phyloP scores from a whole-genome alignment of 2,113 vertebrate genomes.

The Ceyx melanurus region DNA sequence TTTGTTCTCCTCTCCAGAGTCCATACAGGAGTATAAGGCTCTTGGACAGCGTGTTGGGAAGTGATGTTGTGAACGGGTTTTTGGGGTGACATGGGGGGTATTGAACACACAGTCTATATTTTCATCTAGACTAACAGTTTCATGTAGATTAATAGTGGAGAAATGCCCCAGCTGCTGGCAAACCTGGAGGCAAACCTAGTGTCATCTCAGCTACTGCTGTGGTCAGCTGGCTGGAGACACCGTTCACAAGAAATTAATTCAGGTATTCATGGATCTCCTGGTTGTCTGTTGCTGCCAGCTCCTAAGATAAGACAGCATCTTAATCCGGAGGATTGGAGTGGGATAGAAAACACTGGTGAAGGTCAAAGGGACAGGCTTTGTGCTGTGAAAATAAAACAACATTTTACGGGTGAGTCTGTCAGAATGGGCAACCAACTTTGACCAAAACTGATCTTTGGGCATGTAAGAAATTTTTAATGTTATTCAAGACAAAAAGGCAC shows the following conservation, averaged over 20 bases:
- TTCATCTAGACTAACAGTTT: not conserved
- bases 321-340: not conserved
- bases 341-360: not conserved
- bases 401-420: not conserved
- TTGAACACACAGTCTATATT: not conserved
- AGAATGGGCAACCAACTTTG: not conserved
- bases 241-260: not conserved
- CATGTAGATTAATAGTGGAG: not conserved
- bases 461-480: not conserved
- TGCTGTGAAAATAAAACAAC: not conserved
- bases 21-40: fast-evolving
- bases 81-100: not conserved
- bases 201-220: not conserved
- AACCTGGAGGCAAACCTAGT: not conserved
- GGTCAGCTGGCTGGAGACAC: not conserved
- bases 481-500: not conserved
- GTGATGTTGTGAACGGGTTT: not conserved
- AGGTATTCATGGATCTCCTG: not conserved
- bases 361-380: not conserved
- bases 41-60: not conserved
- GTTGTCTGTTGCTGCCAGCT: not conserved
- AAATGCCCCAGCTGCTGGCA: not conserved
- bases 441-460: not conserved
- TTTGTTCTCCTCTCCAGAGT: not conserved
- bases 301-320: not conserved